Percentiles rank a stretch among this genome's conserved stretches.
phyloP scores from a whole-genome alignment of 2,113 vertebrate species.

The Hydrochoerus hydrochaeris region DNA sequence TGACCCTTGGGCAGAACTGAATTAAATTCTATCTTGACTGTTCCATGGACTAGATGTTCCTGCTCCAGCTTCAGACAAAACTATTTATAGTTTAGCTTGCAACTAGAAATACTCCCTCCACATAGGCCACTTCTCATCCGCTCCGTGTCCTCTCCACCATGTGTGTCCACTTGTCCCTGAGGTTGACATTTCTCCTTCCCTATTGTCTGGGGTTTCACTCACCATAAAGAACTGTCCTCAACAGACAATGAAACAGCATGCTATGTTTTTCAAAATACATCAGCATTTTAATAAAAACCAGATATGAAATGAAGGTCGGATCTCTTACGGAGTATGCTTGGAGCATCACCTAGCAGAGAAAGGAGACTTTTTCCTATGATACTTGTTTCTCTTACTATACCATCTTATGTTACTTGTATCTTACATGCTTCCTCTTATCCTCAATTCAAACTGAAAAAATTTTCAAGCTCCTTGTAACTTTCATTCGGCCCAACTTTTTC shows the following conservation, averaged over 20 bases:
- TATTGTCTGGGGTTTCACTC: background rate
- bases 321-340: background rate
- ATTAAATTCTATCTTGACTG: conserved; percentile 10
- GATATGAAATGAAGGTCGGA: background rate
- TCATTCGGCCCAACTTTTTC: background rate
- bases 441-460: conserved; percentile 8
- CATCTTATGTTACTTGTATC: background rate
- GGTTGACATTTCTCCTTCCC: background rate
- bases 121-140: background rate
- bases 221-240: background rate
- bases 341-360: background rate
- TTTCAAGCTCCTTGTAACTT: background rate
- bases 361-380: background rate
- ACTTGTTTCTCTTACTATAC: background rate
- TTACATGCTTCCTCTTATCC: background rate
- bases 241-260: background rate
- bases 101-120: background rate
- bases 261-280: conserved; percentile 3
- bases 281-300: conserved; percentile 32
- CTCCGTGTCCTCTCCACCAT: fast-evolving
- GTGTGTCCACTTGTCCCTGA: background rate
- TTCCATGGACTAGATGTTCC: background rate
- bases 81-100: background rate
- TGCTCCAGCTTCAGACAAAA: background rate
- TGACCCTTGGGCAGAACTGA: conserved; percentile 28